phyloP scores from a whole-genome alignment of 2,797 vertebrate species.

The Helicolenus hilgendorfi region DNA sequence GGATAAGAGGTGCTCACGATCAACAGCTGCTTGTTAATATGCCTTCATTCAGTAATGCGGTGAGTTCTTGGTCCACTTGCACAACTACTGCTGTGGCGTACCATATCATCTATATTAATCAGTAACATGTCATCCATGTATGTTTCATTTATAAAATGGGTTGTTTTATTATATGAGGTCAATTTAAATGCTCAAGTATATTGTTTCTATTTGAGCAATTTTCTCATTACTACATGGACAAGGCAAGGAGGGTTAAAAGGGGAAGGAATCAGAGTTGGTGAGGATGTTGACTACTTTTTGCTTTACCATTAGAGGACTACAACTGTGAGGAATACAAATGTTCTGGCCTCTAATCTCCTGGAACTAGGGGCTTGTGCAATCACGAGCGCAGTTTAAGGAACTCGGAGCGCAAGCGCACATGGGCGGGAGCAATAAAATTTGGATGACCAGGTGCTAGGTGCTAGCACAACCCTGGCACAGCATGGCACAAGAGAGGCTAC shows the following conservation, averaged over 20 bases:
- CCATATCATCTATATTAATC: background rate
- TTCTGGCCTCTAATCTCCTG: slow-evolving; percentile 9
- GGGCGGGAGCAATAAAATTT: background rate
- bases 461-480: background rate
- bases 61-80: slow-evolving; percentile 24
- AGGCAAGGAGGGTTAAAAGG: background rate
- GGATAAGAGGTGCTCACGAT: background rate
- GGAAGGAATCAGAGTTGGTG: background rate
- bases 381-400: slow-evolving; percentile 4
- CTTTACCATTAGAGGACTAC: slow-evolving; percentile 40
- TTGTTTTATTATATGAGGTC: background rate
- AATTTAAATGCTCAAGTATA: background rate
- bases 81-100: background rate
- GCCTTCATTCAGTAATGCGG: slow-evolving; percentile 57
- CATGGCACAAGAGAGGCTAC: background rate
- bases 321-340: background rate
- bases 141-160: background rate
- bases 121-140: background rate
- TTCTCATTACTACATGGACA: slow-evolving; percentile 3
- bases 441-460: background rate
- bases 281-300: slow-evolving; percentile 20
- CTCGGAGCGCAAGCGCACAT: background rate
- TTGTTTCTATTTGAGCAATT: background rate
- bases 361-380: background rate
- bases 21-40: slow-evolving; percentile 1